Evolutionary conservation across 2,113 vertebrate genomes (phyloP).

Genomic region (Electrona antarctica): DNA sequence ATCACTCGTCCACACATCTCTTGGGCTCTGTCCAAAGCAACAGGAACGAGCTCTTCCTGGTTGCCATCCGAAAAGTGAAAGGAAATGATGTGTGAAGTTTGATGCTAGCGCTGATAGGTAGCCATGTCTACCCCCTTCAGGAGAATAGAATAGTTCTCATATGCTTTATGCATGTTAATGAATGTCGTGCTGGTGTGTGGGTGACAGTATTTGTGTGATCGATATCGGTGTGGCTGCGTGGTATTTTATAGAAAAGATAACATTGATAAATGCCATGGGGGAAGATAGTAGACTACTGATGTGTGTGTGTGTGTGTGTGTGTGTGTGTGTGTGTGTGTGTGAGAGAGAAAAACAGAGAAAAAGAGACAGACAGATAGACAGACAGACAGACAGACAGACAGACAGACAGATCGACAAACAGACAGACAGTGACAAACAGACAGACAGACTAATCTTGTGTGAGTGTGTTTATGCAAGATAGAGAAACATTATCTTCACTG

Average conservation of each 20-base stretch:
- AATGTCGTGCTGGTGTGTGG: too few species aligned
- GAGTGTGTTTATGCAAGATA: background rate
- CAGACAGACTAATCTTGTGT: background rate
- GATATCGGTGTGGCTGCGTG: conserved; percentile 4
- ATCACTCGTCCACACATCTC: conserved; percentile 39
- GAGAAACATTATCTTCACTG: too few species aligned
- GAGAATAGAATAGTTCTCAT: too few species aligned
- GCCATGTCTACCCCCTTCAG: too few species aligned
- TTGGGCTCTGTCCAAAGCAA: conserved; percentile 37
- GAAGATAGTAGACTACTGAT: conserved; percentile 2
- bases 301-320: conserved; percentile 28
- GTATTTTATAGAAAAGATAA: conserved; percentile 33
- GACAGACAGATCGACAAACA: background rate
- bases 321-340: too few species aligned
- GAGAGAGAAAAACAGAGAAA: background rate
- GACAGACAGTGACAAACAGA: background rate
- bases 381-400: background rate
- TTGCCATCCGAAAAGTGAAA: conserved; percentile 49
- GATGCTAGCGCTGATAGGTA: conserved; percentile 13
- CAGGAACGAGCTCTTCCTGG: conserved; percentile 28
- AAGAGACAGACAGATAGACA: background rate
- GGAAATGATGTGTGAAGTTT: conserved; percentile 48
- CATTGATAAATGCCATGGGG: conserved; percentile 31
- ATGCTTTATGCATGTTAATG: too few species aligned
- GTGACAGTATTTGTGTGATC: conserved; percentile 9